phyloP scores from a whole-genome alignment of 2,113 vertebrate species.

The Podarcis raffonei region DNA sequence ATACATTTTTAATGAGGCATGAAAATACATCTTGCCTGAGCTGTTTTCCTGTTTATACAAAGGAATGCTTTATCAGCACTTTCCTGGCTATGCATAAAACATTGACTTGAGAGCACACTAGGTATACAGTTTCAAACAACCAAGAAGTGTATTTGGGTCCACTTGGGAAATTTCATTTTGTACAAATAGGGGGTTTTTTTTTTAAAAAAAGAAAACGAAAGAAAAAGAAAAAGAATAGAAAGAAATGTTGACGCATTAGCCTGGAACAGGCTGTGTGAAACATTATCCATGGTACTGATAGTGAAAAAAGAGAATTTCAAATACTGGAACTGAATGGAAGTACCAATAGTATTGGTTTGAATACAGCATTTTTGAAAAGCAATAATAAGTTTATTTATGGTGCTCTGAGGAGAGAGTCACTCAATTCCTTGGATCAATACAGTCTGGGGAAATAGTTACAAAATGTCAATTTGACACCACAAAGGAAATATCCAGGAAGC shows the following conservation, averaged over 20 bases:
- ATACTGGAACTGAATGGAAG: background rate
- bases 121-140: background rate
- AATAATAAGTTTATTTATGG: too few species aligned
- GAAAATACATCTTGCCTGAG: conserved; percentile 1
- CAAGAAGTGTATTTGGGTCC: background rate
- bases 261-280: background rate
- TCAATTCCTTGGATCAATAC: too few species aligned
- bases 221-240: too few species aligned
- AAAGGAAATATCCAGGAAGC: too few species aligned
- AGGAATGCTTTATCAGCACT: background rate
- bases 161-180: background rate
- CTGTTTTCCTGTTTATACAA: background rate
- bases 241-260: background rate
- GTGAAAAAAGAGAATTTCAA: background rate
- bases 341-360: background rate
- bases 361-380: background rate
- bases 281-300: background rate
- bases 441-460: too few species aligned
- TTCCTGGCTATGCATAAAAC: background rate
- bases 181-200: background rate
- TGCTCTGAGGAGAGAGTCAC: too few species aligned
- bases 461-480: too few species aligned
- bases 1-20: conserved; percentile 9
- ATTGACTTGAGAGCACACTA: background rate
- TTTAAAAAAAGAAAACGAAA: background rate